Base-by-base conservation (phyloP, 2,888 invertebrate species). In the Atrina japonica region DNA sequence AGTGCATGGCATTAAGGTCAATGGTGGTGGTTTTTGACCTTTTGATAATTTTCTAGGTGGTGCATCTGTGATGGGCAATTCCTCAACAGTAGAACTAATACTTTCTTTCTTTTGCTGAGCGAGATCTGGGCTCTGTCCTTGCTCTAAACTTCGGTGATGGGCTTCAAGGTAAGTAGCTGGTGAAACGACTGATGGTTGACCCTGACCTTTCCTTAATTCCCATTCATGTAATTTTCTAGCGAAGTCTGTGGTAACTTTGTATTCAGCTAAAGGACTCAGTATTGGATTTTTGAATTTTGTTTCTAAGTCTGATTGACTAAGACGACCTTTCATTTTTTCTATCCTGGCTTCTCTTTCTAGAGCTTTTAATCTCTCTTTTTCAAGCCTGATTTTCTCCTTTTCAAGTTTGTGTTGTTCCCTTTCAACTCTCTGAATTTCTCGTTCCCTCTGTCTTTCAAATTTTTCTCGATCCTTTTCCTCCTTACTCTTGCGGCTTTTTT, bases 171-270 rank as follows among this genome's bases (percentile, higher is more conserved):
- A 84, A 68, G 83, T 73, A 18, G 83, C 81, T 40, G 81, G 80
- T 7, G 83, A 80, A 21, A 76, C 64, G 40, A 73, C 70, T 23
- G 75, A 74, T 21, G 79, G 75, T 53, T 77, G 64, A 35, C 35
- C 35, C 11, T 35, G 35, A 18, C 83, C 84, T 73, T 84, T 86
- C 52, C 78, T 82, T 30, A 83, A 95, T 69, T 89, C 88, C 97
- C 97, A 97, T 89, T 97, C 96, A 89, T 96, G 96, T 0, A 97
- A 92, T 86, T 96, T 96, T 29, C 95, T 94, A 0, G 96, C 96
- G 90, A 97, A 97, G 80, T 96, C 96, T 52, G 96, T 93, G 0
- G 96, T 96, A 80, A 97, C 96, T 5, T 93, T 86, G 50, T 85
- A 83, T 56, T 85, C 84, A 21, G 82, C 82, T 27, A 86, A 70